Evolutionary conservation across 2,797 vertebrate genomes (phyloP).

Genomic region (Ctenosaura bakeri): DNA sequence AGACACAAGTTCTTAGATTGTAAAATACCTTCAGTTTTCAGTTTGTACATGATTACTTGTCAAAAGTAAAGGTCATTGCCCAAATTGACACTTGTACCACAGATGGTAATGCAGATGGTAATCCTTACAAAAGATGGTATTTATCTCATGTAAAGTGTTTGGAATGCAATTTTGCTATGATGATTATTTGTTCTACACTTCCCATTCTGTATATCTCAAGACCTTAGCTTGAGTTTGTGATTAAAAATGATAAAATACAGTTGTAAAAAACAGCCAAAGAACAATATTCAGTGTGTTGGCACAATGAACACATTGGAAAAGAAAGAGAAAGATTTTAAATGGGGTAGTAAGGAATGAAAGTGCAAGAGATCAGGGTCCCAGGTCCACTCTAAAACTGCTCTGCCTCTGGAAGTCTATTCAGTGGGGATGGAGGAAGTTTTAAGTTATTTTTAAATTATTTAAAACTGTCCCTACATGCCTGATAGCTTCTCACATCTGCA

Average conservation of each 20-base stretch:
- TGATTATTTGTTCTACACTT: not conserved
- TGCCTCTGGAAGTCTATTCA: no score
- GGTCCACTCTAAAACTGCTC: no score
- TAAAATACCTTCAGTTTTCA: not conserved
- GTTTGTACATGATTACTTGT: not conserved
- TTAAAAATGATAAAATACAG: not conserved
- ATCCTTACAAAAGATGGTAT: not conserved
- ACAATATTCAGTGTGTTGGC: not conserved
- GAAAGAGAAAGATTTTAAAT: no score
- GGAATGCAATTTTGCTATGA: not conserved
- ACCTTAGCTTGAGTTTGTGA: not conserved
- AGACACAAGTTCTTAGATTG: not conserved
- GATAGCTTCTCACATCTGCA: no score
- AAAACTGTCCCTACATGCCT: no score
- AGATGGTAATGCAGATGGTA: not conserved
- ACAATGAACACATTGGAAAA: no score
- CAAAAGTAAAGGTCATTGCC: not conserved
- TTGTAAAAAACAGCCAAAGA: not conserved
- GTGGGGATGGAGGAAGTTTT: no score
- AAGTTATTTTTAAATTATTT: no score
- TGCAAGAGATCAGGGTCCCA: no score
- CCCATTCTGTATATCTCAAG: no score
- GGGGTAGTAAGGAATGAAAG: no score
- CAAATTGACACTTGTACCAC: not conserved
- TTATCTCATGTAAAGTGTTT: conserved; percentile 11